Percentiles rank a stretch among this genome's conserved stretches.
Conservation (phyloP, 2,888 invertebrate genomes). For the Formica aserva region DNA sequence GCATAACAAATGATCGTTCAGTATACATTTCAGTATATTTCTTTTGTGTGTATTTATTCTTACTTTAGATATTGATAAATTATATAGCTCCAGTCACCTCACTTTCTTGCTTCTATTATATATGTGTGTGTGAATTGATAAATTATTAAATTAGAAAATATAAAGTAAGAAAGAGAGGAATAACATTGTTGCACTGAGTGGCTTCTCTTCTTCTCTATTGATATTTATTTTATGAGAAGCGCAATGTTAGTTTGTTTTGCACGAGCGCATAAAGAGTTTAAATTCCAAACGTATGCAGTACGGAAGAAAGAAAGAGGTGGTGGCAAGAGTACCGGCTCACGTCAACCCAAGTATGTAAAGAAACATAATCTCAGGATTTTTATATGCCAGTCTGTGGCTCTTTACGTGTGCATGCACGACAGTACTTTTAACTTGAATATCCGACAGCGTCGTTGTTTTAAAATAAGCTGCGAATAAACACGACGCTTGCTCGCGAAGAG, state of each 20-base stretch:
- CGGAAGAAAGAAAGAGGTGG: not conserved
- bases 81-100: not conserved
- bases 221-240: slow-evolving; percentile 27
- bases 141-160: not conserved
- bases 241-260: slow-evolving; percentile 20
- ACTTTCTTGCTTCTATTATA: not conserved
- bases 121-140: not conserved
- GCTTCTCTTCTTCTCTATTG: not conserved
- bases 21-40: not conserved
- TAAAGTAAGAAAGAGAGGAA: not conserved
- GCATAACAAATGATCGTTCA: not conserved
- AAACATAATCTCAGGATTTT: slow-evolving; percentile 46
- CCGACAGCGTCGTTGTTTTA: slow-evolving; percentile 37
- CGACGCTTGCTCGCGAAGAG: not conserved
- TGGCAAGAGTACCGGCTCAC: not conserved
- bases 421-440: slow-evolving; percentile 43
- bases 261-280: not conserved
- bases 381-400: slow-evolving; percentile 20
- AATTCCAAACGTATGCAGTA: not conserved
- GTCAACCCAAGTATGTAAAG: slow-evolving; percentile 31
- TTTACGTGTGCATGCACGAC: slow-evolving; percentile 1
- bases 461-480: slow-evolving; percentile 31
- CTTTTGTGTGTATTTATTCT: not conserved
- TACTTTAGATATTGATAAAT: not conserved
- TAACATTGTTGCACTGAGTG: not conserved